Percentiles rank a stretch among this genome's conserved stretches.
Evolutionary conservation across 1,140 invertebrate species (phyloP).

Genomic region (Eriosoma lanigerum): DNA sequence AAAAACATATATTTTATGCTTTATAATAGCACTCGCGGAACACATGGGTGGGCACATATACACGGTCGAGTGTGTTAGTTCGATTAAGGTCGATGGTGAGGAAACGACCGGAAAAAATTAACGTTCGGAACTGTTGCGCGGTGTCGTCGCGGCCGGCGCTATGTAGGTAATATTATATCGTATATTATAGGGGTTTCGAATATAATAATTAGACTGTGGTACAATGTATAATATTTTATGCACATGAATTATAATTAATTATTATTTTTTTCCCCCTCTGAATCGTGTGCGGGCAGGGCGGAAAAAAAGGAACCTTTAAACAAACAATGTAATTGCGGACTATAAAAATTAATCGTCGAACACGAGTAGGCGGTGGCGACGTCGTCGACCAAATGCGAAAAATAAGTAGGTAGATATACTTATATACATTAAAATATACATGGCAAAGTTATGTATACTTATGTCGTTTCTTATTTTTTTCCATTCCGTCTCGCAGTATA

Average conservation of each 20-base stretch:
- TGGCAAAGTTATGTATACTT: neutral
- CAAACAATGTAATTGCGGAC: constrained; percentile 31
- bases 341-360: constrained; percentile 39
- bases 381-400: neutral
- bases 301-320: constrained; percentile 32
- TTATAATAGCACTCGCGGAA: too few relatives aligned
- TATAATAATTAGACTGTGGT: neutral
- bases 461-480: neutral
- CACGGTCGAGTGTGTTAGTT: neutral
- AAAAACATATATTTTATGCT: too few relatives aligned
- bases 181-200: constrained; percentile 9
- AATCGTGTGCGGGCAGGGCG: neutral
- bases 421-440: too few relatives aligned
- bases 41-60: neutral
- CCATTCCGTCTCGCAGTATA: neutral
- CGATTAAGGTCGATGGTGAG: neutral
- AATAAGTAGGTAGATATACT: neutral
- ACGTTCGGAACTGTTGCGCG: constrained; percentile 20
- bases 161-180: neutral
- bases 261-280: neutral
- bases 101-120: constrained; percentile 10
- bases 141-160: too few relatives aligned
- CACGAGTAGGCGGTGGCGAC: neutral
- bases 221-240: constrained; percentile 10
- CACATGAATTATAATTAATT: neutral